Conservation (phyloP, 2,113 vertebrate genomes). For the Pseudorhombus dupliciocellatus region DNA sequence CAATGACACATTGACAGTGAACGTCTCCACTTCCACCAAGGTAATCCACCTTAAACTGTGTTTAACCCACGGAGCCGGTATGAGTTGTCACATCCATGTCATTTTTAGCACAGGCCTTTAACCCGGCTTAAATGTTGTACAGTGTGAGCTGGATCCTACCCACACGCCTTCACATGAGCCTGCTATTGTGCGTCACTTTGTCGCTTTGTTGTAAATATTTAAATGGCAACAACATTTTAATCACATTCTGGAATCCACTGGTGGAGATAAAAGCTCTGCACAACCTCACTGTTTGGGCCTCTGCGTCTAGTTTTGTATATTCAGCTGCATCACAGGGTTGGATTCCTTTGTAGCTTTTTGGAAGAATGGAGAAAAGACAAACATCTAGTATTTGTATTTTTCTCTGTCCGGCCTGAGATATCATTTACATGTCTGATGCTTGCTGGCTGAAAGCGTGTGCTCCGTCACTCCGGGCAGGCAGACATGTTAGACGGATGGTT, state of each 20-base stretch:
- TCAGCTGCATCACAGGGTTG: neutral
- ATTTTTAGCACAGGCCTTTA: neutral
- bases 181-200: too few relatives aligned
- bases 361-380: neutral
- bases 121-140: neutral
- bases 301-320: neutral
- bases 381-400: neutral
- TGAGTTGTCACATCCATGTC: neutral
- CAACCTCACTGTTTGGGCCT: neutral
- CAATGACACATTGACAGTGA: neutral
- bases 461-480: neutral
- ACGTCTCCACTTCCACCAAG: neutral
- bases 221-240: neutral
- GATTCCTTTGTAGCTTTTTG: neutral
- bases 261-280: neutral
- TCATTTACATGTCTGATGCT: neutral
- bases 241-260: neutral
- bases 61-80: neutral
- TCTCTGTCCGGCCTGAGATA: neutral
- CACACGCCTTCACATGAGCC: neutral
- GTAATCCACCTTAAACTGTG: neutral
- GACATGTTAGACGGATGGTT: conserved; percentile 11
- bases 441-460: neutral
- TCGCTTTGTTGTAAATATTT: conserved; percentile 14
- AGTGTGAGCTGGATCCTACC: neutral